Percentiles rank a stretch among this genome's conserved stretches.
Evolutionary conservation across 2,888 invertebrate species (phyloP).

Genomic region (Anarsia innoxiella): DNA sequence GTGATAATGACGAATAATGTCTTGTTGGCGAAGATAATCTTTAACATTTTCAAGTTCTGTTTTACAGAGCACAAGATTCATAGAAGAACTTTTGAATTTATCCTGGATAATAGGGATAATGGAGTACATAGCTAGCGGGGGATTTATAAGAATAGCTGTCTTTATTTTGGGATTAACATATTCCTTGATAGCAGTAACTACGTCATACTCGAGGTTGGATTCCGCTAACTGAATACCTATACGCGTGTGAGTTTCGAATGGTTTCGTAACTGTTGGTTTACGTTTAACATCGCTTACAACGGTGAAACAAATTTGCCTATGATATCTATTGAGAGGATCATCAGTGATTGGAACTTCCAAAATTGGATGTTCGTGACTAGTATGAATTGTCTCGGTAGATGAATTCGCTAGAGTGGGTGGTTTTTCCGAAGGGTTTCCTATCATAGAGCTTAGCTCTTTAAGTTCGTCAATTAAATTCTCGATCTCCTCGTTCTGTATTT

Average conservation of each 20-base stretch:
- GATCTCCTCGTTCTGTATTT: background rate
- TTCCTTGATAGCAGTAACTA: background rate
- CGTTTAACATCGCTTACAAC: background rate
- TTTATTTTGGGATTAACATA: background rate
- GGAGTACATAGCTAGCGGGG: background rate
- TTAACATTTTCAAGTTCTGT: background rate
- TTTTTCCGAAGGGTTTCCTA: background rate
- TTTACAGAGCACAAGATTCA: constrained; percentile 1
- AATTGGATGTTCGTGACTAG: background rate
- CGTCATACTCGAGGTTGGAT: background rate
- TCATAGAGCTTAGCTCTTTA: background rate
- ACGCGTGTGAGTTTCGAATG: background rate
- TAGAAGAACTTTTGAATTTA: background rate
- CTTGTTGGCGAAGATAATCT: no score
- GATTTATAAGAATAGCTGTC: background rate
- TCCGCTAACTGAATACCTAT: background rate
- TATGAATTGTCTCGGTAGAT: background rate
- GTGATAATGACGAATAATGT: constrained; percentile 2
- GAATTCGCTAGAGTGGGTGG: background rate
- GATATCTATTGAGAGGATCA: background rate
- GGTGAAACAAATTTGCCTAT: background rate
- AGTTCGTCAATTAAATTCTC: background rate
- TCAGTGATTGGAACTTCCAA: background rate
- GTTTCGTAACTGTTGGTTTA: background rate
- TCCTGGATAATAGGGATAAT: constrained; percentile 2